Percentiles rank a stretch among this genome's conserved stretches.
phyloP scores from a whole-genome alignment of 2,888 invertebrate species.

The Yponomeuta cagnagella region DNA sequence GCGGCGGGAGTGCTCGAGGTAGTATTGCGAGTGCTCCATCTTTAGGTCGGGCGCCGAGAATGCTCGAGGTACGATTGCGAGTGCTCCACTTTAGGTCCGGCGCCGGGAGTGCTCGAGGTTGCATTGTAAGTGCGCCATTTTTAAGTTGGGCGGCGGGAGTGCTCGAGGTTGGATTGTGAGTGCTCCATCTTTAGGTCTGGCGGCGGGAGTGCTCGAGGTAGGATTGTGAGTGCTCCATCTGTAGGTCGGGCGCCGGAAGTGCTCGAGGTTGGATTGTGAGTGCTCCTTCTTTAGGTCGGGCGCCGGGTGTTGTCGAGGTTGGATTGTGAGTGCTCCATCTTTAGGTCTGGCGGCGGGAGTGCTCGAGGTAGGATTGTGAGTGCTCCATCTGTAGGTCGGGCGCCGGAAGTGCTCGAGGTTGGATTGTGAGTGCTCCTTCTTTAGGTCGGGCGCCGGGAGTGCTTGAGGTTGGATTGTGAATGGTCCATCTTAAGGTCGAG shows the following conservation, averaged over 20 bases:
- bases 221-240: constrained; percentile 11
- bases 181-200: no score
- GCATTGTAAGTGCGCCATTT: no score
- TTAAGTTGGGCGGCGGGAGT: background rate
- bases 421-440: no score
- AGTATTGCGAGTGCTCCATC: no score
- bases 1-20: no score
- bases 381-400: background rate
- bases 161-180: no score
- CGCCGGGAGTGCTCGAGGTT: no score
- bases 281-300: background rate
- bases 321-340: no score
- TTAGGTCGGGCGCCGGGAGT: constrained; percentile 15
- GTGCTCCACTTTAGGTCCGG: background rate
- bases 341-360: constrained; percentile 16
- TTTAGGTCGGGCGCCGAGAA: background rate
- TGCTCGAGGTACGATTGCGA: constrained; percentile 35
- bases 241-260: no score
- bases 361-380: constrained; percentile 34
- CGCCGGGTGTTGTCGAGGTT: no score
- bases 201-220: constrained; percentile 34
- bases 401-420: no score
- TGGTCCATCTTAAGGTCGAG: background rate
- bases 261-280: no score
- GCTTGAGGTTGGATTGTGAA: constrained; percentile 33